Percentiles rank a stretch among this genome's conserved stretches.
Evolutionary conservation across 1,140 invertebrate species (phyloP).

Genomic region (Leucophenga varia): DNA sequence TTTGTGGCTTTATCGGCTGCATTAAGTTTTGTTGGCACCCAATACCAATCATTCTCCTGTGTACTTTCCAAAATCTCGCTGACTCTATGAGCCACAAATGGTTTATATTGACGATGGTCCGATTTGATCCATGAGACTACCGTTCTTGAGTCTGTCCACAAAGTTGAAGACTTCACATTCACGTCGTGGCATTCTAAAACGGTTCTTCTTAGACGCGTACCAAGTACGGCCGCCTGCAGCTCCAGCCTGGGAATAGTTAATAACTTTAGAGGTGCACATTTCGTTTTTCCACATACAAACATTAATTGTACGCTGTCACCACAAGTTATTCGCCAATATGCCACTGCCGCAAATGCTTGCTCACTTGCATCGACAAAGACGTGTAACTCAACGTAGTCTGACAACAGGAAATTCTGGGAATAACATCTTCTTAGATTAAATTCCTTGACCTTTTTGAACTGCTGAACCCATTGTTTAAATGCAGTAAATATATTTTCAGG

Average conservation of each 20-base stretch:
- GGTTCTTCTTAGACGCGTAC: conserved; percentile 26
- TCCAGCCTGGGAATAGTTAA: conserved; percentile 55
- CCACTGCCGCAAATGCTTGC: conserved; percentile 13
- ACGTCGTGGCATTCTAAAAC: conserved; percentile 2
- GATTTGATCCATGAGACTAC: conserved; percentile 15
- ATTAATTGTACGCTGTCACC: too few species aligned
- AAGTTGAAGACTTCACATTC: background rate
- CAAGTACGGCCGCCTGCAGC: conserved; percentile 53
- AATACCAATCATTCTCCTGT: background rate
- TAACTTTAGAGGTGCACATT: conserved; percentile 45
- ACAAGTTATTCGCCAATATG: conserved; percentile 21
- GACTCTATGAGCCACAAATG: conserved; percentile 39
- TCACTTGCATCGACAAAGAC: conserved; percentile 28
- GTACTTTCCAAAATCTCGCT: conserved; percentile 29
- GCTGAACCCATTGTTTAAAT: too few species aligned
- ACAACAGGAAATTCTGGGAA: background rate
- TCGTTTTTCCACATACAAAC: conserved; percentile 32
- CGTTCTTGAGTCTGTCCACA: conserved; percentile 11
- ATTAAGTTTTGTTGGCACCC: conserved; percentile 3
- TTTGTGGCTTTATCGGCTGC: background rate
- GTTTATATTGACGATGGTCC: conserved; percentile 6
- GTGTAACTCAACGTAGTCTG: too few species aligned
- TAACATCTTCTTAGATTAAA: background rate
- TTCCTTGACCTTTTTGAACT: too few species aligned
- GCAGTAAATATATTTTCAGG: too few species aligned